phyloP scores from a whole-genome alignment of 1,140 invertebrate species.

The Psix sp. region DNA sequence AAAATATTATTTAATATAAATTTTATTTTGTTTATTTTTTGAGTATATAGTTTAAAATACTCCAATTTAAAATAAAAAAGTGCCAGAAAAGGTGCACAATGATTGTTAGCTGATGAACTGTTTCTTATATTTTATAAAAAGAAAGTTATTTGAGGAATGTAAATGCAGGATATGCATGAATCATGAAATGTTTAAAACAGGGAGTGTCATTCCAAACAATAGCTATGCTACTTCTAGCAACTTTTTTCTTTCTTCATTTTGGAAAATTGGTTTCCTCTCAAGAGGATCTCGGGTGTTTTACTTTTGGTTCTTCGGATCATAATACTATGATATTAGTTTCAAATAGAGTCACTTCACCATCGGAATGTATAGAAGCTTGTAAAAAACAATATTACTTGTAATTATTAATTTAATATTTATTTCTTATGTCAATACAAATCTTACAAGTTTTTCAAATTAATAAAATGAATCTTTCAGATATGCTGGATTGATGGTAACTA shows the following conservation, averaged over 20 bases:
- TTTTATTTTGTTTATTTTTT: no score
- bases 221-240: constrained; percentile 30
- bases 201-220: constrained; percentile 11
- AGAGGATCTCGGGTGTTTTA: constrained; percentile 69
- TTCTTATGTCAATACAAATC: no score
- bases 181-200: constrained; percentile 26
- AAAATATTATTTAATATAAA: no score
- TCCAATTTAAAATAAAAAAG: no score
- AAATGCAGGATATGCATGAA: constrained; percentile 25
- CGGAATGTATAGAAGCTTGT: constrained; percentile 65
- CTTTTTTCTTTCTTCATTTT: constrained; percentile 36
- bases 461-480: constrained; percentile 64
- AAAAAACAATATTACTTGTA: constrained; percentile 67
- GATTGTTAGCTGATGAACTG: background rate
- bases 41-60: no score
- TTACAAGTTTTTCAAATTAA: constrained; percentile 7
- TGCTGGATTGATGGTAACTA: constrained; percentile 72
- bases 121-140: background rate
- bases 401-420: constrained; percentile 55
- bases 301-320: constrained; percentile 41
- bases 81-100: no score
- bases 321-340: constrained; percentile 59
- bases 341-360: constrained; percentile 47
- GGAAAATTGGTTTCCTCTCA: constrained; percentile 27
- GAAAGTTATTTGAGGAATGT: constrained; percentile 2